These are phyloP conservation scores for Clostera curtula DNA, from an alignment of 2,888 invertebrate genomes.

Conservation along the genomic window DNA sequence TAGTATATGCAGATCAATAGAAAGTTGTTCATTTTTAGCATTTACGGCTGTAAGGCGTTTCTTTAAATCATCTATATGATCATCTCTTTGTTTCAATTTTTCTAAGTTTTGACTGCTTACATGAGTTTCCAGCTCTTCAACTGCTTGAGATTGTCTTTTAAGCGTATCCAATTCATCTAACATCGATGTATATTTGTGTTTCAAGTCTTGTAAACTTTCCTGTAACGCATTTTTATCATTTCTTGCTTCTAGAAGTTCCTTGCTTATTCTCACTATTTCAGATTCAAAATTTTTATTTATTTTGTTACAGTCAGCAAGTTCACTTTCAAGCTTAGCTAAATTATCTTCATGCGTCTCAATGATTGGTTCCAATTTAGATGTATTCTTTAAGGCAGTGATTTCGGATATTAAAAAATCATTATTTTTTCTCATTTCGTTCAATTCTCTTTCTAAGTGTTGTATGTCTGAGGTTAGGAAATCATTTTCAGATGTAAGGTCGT, in stretches of 20 bases:
- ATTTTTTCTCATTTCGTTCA: slow-evolving; percentile 79
- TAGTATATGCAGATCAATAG: slow-evolving; percentile 67
- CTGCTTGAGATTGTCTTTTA: slow-evolving; percentile 60
- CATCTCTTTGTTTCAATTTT: slow-evolving; percentile 38
- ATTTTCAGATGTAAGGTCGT: slow-evolving; percentile 68
- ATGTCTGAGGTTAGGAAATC: slow-evolving; percentile 64
- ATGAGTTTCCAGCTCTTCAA: slow-evolving; percentile 63
- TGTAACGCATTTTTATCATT: slow-evolving; percentile 61
- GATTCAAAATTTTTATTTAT: slow-evolving; percentile 76
- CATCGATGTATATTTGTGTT: slow-evolving; percentile 70
- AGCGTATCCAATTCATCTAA: slow-evolving; percentile 54
- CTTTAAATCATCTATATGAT: slow-evolving; percentile 59
- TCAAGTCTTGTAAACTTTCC: slow-evolving; percentile 67
- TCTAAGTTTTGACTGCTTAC: slow-evolving; percentile 37
- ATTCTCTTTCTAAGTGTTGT: slow-evolving; percentile 75
- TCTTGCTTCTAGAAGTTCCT: slow-evolving; percentile 63
- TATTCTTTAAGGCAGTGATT: slow-evolving; percentile 76
- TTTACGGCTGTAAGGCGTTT: slow-evolving; percentile 44
- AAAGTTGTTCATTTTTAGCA: slow-evolving; percentile 62
- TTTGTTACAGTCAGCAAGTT: slow-evolving; percentile 76
- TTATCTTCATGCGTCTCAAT: slow-evolving; percentile 83
- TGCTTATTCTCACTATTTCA: slow-evolving; percentile 74
- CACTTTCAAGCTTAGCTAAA: slow-evolving; percentile 76
- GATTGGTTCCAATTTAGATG: slow-evolving; percentile 81
- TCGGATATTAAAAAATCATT: slow-evolving; percentile 81